Percentiles rank a stretch among this genome's conserved stretches.
Evolutionary conservation across 2,113 vertebrate genomes (phyloP).

Genomic region (Trochalopteron elliotii): DNA sequence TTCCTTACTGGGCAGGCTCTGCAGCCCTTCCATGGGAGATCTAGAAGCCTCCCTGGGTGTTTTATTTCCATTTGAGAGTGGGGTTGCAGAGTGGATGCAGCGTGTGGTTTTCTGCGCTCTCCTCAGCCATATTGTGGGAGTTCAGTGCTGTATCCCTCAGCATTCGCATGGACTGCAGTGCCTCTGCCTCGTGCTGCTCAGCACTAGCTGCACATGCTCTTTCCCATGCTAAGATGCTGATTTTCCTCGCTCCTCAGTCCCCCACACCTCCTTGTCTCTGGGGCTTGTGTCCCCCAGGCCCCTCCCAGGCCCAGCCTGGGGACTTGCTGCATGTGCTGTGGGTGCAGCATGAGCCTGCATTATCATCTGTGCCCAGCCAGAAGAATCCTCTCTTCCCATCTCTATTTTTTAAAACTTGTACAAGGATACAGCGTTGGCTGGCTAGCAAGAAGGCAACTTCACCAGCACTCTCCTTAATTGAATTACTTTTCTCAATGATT

Average conservation of each 20-base stretch:
- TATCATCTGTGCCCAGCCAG: not conserved
- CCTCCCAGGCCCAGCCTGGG: not conserved
- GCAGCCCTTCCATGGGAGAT: not conserved
- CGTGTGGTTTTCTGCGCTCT: not conserved
- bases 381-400: not conserved
- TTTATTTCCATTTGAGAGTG: not conserved
- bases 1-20: not conserved
- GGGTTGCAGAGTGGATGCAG: not conserved
- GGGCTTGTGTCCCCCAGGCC: not conserved
- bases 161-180: not conserved
- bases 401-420: not conserved
- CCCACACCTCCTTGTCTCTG: not conserved
- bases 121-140: constrained; percentile 42
- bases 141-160: not conserved
- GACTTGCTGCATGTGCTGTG: not conserved
- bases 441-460: not conserved
- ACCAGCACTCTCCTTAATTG: constrained; percentile 32
- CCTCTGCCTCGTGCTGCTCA: not conserved
- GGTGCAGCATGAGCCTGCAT: not conserved
- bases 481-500: constrained; percentile 53
- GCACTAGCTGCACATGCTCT: not conserved
- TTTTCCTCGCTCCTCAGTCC: not conserved
- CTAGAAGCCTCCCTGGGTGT: not conserved
- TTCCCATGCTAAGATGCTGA: not conserved
- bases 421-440: not conserved